Evolutionary conservation across 2,888 invertebrate genomes (phyloP).

Genomic region (Drosophila setosimentum): DNA sequence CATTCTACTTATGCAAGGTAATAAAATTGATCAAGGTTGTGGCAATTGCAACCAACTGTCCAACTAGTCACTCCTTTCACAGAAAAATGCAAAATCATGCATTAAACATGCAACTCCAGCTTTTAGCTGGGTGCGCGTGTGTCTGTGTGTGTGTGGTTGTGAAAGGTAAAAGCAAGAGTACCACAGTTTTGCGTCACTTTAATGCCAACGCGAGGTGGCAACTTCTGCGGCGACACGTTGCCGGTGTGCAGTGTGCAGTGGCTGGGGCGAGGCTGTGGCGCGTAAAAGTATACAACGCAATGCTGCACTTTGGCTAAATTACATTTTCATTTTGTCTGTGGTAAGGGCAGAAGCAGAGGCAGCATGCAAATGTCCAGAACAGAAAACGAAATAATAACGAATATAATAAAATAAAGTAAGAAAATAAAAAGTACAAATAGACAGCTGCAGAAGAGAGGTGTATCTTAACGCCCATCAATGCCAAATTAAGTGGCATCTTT

Average conservation of each 20-base stretch:
- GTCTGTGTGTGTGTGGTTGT: conserved; percentile 11
- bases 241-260: background rate
- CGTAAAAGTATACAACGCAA: conserved; percentile 61
- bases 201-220: conserved; percentile 41
- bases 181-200: conserved; percentile 55
- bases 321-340: conserved; percentile 78
- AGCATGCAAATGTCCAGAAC: conserved; percentile 45
- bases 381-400: conserved; percentile 16
- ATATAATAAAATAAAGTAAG: conserved; percentile 25
- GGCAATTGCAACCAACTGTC: conserved; percentile 23
- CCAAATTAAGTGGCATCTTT: conserved; percentile 54
- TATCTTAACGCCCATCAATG: conserved; percentile 37
- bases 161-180: conserved; percentile 30
- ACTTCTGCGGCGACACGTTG: conserved; percentile 21
- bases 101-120: conserved; percentile 59
- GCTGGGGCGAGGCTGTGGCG: conserved; percentile 27
- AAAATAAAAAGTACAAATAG: conserved; percentile 21
- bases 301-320: conserved; percentile 77
- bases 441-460: conserved; percentile 19
- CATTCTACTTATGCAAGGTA: conserved; percentile 9
- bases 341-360: conserved; percentile 36
- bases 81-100: conserved; percentile 60
- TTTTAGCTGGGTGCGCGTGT: conserved; percentile 2
- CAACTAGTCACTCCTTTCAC: conserved; percentile 37
- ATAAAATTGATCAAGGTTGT: conserved; percentile 46